A percentile compares a stretch with the other conserved stretches of the same genome.
These are phyloP conservation scores for Aphaenogaster ashmeadi DNA, from an alignment of 1,140 invertebrate genomes.

Conservation along the genomic window DNA sequence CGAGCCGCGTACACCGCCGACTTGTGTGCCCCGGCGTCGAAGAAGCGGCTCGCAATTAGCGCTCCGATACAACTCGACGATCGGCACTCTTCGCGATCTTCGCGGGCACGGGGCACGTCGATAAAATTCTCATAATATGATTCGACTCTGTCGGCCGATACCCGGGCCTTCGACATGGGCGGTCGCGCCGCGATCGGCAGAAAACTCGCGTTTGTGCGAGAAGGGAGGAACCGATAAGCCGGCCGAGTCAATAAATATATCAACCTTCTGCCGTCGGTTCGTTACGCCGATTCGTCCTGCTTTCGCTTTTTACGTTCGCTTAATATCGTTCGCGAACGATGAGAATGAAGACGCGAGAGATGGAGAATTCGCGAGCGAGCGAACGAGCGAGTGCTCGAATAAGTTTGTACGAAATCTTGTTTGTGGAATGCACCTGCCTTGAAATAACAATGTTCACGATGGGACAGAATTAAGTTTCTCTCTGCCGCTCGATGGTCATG, in stretches of 20 bases:
- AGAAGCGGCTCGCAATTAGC: conserved; percentile 75
- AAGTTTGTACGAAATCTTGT: conserved; percentile 1
- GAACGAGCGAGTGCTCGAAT: conserved; percentile 11
- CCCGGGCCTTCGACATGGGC: conserved; percentile 70
- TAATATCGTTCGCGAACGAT: conserved; percentile 16
- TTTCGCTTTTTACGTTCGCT: conserved; percentile 7
- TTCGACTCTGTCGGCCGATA: conserved; percentile 51
- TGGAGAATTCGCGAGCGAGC: not conserved
- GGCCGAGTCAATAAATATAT: conserved; percentile 68
- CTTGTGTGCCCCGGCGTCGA: conserved; percentile 54
- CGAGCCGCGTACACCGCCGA: conserved; percentile 63
- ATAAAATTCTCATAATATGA: conserved; percentile 79
- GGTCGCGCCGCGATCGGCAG: conserved; percentile 30
- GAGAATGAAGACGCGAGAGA: conserved; percentile 24
- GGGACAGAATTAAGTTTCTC: conserved; percentile 6
- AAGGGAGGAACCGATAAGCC: conserved; percentile 63
- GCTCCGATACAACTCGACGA: conserved; percentile 73
- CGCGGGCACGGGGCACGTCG: conserved; percentile 54
- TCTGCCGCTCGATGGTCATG: not conserved
- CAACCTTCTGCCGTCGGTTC: conserved; percentile 21
- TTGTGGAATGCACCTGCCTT: conserved; percentile 30
- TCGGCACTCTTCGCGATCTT: conserved; percentile 73
- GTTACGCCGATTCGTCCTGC: conserved; percentile 35
- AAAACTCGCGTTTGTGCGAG: conserved; percentile 61
- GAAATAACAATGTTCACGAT: conserved; percentile 6